These are phyloP conservation scores for Orthosia incerta DNA, from an alignment of 2,888 invertebrate genomes.

Conservation along the genomic window DNA sequence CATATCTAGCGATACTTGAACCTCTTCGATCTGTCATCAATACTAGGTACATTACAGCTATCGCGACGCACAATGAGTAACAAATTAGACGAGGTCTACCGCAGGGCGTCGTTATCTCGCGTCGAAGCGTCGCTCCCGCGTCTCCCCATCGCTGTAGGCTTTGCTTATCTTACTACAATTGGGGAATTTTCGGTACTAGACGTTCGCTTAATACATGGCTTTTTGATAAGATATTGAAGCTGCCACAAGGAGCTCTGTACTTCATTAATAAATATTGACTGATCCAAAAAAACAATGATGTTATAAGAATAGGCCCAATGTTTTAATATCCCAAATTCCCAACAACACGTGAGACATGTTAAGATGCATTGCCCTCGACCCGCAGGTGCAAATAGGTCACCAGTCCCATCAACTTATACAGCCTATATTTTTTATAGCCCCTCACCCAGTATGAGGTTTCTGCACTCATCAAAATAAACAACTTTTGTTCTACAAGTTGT, in stretches of 20 bases:
- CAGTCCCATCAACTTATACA: conserved; percentile 53
- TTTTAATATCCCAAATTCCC: conserved; percentile 11
- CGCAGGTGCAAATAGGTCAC: conserved; percentile 63
- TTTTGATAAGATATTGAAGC: conserved; percentile 54
- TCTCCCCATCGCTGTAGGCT: conserved; percentile 73
- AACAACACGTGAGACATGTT: neutral
- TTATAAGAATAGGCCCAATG: neutral
- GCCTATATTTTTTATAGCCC: conserved; percentile 55
- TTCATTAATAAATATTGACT: conserved; percentile 39
- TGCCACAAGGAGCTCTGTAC: conserved; percentile 24
- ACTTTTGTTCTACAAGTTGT: conserved; percentile 61
- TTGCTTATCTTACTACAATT: conserved; percentile 72
- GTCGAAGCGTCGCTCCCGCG: conserved; percentile 71
- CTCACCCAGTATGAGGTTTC: conserved; percentile 37
- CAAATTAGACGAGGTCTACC: conserved; percentile 83
- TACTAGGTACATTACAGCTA: conserved; percentile 76
- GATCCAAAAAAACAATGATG: neutral
- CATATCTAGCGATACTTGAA: conserved; percentile 57
- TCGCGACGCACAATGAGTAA: conserved; percentile 83
- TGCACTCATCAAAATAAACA: conserved; percentile 61
- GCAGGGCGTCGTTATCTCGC: conserved; percentile 76
- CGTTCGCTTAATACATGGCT: conserved; percentile 55
- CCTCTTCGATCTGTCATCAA: conserved; percentile 67
- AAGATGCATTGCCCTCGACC: conserved; percentile 2
- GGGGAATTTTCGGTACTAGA: conserved; percentile 67